Evolutionary conservation across 2,888 invertebrate genomes (phyloP).

Genomic region (Caenorhabditis sinica): DNA sequence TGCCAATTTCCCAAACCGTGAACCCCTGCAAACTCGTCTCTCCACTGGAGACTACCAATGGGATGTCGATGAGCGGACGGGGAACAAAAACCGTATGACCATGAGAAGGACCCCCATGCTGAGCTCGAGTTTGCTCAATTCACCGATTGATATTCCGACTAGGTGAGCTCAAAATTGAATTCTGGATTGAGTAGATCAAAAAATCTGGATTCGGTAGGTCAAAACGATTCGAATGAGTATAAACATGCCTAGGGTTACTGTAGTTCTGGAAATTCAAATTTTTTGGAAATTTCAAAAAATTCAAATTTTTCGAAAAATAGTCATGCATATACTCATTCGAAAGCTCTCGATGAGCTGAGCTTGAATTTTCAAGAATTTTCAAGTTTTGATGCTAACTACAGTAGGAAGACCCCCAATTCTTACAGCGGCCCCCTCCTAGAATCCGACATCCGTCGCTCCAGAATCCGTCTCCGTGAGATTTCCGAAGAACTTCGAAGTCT

Average conservation of each 20-base stretch:
- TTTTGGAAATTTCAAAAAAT: neutral
- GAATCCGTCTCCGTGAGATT: slow-evolving; percentile 64
- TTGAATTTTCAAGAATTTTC: neutral
- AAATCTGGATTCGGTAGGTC: neutral
- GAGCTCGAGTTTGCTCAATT: neutral
- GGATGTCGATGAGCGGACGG: slow-evolving; percentile 32
- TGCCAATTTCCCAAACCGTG: neutral
- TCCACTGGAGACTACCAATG: slow-evolving; percentile 59
- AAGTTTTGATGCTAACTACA: too few species aligned
- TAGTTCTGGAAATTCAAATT: neutral
- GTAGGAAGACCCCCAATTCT: neutral
- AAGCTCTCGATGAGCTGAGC: neutral
- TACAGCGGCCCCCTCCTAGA: slow-evolving; percentile 64
- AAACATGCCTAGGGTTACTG: neutral
- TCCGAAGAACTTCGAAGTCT: slow-evolving; percentile 56
- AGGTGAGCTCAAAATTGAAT: neutral
- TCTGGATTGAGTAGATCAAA: neutral
- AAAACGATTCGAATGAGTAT: neutral
- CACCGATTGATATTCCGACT: slow-evolving; percentile 23
- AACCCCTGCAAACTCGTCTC: slow-evolving; percentile 40
- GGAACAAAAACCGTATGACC: neutral
- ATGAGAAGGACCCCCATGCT: slow-evolving; percentile 1
- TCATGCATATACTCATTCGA: neutral
- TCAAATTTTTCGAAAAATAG: neutral
- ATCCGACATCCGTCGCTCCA: slow-evolving; percentile 57